Percentiles rank a stretch among this genome's conserved stretches.
Evolutionary conservation across 2,888 invertebrate genomes (phyloP).

Genomic region (Fragum sueziense): DNA sequence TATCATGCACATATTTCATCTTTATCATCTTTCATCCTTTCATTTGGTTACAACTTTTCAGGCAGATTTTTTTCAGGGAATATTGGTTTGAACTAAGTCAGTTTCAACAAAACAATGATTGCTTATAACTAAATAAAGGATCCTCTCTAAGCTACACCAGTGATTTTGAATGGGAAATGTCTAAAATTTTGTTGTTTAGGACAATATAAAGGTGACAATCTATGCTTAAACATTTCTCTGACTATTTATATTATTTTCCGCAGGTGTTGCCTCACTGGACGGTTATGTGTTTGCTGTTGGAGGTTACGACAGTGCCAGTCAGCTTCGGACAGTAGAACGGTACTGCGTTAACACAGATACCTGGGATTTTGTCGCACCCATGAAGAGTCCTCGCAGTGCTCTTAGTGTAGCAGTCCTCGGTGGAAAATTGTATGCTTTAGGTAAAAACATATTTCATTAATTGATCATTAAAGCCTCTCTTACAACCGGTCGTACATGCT

Average conservation of each 20-base stretch:
- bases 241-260: too few relatives aligned
- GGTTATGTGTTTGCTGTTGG: constrained; percentile 96
- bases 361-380: constrained; percentile 91
- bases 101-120: background rate
- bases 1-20: too few relatives aligned
- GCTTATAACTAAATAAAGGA: background rate
- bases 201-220: too few relatives aligned
- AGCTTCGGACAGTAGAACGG: constrained; percentile 92
- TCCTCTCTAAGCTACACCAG: background rate
- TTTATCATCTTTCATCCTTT: too few relatives aligned
- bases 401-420: constrained; percentile 93
- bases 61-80: background rate
- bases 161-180: background rate
- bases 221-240: too few relatives aligned
- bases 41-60: background rate
- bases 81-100: background rate
- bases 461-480: too few relatives aligned
- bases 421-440: constrained; percentile 94
- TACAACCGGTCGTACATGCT: too few relatives aligned
- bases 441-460: too few relatives aligned
- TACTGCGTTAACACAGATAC: constrained; percentile 92
- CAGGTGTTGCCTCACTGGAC: constrained; percentile 90
- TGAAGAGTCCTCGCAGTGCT: constrained; percentile 92
- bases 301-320: constrained; percentile 94
- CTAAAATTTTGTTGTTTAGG: background rate